These are phyloP conservation scores for Leucoma salicis DNA, from an alignment of 2,888 invertebrate genomes.

Conservation along the genomic window DNA sequence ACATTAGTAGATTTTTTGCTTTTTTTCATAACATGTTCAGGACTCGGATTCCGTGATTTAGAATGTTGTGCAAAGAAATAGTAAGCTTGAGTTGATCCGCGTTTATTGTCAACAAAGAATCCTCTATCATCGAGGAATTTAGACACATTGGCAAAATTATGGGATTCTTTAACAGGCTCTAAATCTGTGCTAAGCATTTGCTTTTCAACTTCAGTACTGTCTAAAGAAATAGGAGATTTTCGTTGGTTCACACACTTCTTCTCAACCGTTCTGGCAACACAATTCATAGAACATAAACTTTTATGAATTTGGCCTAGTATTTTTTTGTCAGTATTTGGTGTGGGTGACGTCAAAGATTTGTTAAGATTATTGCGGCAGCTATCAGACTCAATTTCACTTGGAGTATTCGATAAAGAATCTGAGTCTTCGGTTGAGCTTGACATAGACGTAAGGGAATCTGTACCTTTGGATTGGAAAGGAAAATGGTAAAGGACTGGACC, in stretches of 20 bases:
- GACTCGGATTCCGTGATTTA: constrained; percentile 13
- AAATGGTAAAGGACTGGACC: constrained; percentile 3
- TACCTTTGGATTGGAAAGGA: constrained; percentile 37
- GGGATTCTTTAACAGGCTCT: constrained; percentile 22
- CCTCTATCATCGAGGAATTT: not conserved
- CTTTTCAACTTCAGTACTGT: constrained; percentile 45
- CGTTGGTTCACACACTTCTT: constrained; percentile 20
- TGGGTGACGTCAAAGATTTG: not conserved
- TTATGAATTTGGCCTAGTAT: constrained; percentile 10
- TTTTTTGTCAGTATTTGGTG: not conserved
- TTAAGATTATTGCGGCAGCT: not conserved
- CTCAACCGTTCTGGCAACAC: constrained; percentile 29
- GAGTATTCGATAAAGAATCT: not conserved
- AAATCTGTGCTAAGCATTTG: constrained; percentile 52
- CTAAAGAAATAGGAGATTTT: constrained; percentile 28
- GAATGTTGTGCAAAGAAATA: constrained; percentile 46
- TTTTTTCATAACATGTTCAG: constrained; percentile 42
- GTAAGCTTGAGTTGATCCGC: constrained; percentile 38
- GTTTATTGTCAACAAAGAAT: not conserved
- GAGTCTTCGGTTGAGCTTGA: constrained; percentile 28
- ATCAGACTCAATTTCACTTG: not conserved
- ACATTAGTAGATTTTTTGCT: constrained; percentile 69
- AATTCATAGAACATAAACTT: constrained; percentile 55
- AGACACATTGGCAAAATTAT: not conserved
- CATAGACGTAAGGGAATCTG: constrained; percentile 27